Conservation (phyloP, 2,797 vertebrate species). For the Melanotaenia maccullochi region DNA sequence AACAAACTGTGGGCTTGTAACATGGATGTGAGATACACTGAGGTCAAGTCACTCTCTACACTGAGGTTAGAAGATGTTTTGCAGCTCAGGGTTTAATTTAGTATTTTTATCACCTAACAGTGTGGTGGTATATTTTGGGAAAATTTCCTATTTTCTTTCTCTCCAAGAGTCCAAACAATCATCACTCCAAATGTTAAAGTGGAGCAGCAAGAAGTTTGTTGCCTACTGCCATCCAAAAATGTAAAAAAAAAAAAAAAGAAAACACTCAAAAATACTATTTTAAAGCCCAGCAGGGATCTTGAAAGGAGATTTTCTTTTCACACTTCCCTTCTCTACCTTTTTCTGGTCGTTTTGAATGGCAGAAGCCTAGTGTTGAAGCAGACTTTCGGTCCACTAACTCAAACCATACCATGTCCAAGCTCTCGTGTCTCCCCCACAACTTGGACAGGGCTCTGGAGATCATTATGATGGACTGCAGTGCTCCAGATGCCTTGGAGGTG, state of each 20-base stretch:
- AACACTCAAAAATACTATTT: background rate
- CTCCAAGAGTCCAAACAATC: background rate
- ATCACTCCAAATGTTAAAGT: too few species aligned
- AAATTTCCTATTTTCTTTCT: background rate
- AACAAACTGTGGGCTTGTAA: slow-evolving; percentile 5
- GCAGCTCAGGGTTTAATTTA: background rate
- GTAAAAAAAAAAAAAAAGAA: too few species aligned
- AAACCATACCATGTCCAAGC: slow-evolving; percentile 62
- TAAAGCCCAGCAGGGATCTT: slow-evolving; percentile 49
- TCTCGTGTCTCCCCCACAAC: slow-evolving; percentile 20
- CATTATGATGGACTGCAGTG: slow-evolving; percentile 48
- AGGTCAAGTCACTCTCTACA: slow-evolving; percentile 4
- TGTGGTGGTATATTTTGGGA: background rate
- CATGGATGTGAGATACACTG: slow-evolving; percentile 8
- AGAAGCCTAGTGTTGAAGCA: slow-evolving; percentile 32
- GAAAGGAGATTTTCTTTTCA: slow-evolving; percentile 45
- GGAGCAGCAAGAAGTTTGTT: too few species aligned
- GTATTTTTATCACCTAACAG: slow-evolving; percentile 1
- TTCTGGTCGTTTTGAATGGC: slow-evolving; percentile 43
- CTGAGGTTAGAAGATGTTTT: background rate
- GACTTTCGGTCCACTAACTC: slow-evolving; percentile 56
- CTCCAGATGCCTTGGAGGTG: slow-evolving; percentile 67
- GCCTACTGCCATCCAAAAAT: background rate
- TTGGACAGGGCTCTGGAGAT: slow-evolving; percentile 46
- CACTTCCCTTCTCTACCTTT: slow-evolving; percentile 16